Evolutionary conservation across 2,888 invertebrate genomes (phyloP), one percentile per base, ranked within the genome.

Genomic region (Ormyrus labotus): DNA sequence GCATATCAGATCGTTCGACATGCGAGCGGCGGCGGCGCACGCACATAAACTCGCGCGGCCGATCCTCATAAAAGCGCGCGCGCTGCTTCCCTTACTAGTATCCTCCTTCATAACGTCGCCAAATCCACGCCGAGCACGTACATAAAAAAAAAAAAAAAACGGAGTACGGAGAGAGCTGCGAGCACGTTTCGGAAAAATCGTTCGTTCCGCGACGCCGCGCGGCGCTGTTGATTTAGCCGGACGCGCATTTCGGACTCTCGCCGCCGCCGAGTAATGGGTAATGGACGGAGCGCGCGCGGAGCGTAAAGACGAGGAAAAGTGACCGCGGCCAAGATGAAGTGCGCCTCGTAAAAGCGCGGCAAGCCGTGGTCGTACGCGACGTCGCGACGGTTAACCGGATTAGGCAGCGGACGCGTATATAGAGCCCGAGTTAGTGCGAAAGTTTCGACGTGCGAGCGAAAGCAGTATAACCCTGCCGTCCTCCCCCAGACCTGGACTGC

Each of bases 341-440:
- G 57, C 64, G n/a, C 34, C 65, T 73, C 80, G 76, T 77, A 81
- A 81, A 81, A 69, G 51, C 72, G 55, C 61, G 55, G 7, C 60
- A 71, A 57, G 73, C 64, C 3, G 11, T 48, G 11, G 50, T 48
- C 34, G 58, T 65, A 70, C 58, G 71, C 71, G 78, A 73, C 76
- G 65, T 68, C 72, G 67, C 76, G 60, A 61, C 63, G 65, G 60
- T 77, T 76, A 72, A 72, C 45, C 68, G 72, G 72, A 81, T 81
- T 81, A 81, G 58, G 60, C 57, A 50, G 45, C 55, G 7, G 58
- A 34, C 48, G 58, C 11, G 45, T 19, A 53, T 47, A 58, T 9
- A 34, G 51, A 19, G 7, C n/a, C 34, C 9, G 11, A 51, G n/a
- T 63, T 55, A 79, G 65, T 60, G 61, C 60, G n/a, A 60, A 80